Base-by-base conservation (phyloP, 2,888 invertebrate genomes). In the Conchocele bisecta region DNA sequence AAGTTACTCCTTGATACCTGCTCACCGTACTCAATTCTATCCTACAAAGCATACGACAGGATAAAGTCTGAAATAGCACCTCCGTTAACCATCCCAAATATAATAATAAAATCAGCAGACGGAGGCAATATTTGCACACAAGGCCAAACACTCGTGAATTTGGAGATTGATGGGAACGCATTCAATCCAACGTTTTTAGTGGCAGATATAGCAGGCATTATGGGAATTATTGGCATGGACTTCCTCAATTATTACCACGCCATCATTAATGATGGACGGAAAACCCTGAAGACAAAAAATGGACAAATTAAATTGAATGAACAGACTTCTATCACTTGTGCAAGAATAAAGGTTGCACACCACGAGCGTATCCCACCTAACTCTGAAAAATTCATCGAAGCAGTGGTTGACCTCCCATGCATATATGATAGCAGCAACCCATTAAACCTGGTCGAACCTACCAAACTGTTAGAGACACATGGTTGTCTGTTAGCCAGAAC, bases 211-310 rank as follows among this genome's bases (percentile, higher is more conserved):
- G 26, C 35, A 41, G 56, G 33, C 9, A 26, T 20, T 4, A 6
- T 41, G 4, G 56, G 56, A 11, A 56, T 56, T 15, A 11, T 56
- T 28, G 56, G 56, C 2, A 26, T 28, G 28, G 56, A 56, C 20
- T 56, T 56, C 26, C 29, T 31, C 33, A 13, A 17, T 13, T 28
- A 20, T 29, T 41, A 56, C 41, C 24, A 56, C 42, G 56, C 41
- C 26, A 31, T n/a, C 7, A 41, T 56, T 3, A 56, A 56, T 26
- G 22, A 24, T 17, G 17, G 42, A 29, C 22, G 28, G 29, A 35
- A 56, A 26, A 41, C 29, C 4, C 33, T 31, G 11, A 56, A 56
- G 28, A 31, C 33, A 11, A 22, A 15, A 15, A 31, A 17, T 13
- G 56, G 56, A 20, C 39, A 41, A 41, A 17, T 56, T 11, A 56